A percentile compares a stretch with the other conserved stretches of the same genome.
phyloP scores from a whole-genome alignment of 2,888 invertebrate species.

The Sesamia inferens region DNA sequence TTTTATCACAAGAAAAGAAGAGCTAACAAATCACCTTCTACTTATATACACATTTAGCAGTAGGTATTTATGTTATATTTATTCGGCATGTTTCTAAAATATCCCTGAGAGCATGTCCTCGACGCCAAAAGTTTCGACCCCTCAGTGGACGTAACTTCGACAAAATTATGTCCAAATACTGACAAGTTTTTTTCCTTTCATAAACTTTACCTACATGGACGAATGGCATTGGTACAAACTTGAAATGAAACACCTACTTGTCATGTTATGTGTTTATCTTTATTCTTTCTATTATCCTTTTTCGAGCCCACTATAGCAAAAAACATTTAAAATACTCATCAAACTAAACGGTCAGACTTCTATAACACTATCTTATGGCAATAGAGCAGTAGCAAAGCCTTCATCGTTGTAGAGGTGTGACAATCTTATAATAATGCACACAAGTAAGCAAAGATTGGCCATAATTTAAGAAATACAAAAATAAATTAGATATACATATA shows the following conservation, averaged over 20 bases:
- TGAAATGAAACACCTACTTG: background rate
- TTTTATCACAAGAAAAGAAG: background rate
- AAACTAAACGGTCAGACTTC: background rate
- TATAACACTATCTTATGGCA: background rate
- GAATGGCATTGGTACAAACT: constrained; percentile 4
- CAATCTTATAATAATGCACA: background rate
- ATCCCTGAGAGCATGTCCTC: constrained; percentile 2
- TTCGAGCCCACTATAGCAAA: background rate
- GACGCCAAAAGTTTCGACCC: constrained; percentile 31
- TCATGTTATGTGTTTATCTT: background rate
- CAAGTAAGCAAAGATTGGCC: background rate
- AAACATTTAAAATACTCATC: background rate
- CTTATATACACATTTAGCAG: constrained; percentile 28
- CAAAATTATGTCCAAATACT: constrained; percentile 35
- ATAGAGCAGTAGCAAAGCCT: background rate
- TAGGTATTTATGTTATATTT: constrained; percentile 26
- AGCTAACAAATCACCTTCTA: background rate
- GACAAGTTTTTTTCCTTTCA: constrained; percentile 34
- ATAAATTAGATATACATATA: too few relatives aligned
- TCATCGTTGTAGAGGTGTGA: background rate
- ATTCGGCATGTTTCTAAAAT: constrained; percentile 29
- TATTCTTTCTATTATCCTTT: too few relatives aligned
- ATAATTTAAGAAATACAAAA: background rate
- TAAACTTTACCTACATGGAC: constrained; percentile 27
- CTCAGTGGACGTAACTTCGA: constrained; percentile 28